A percentile compares a stretch with the other conserved stretches of the same genome.
Evolutionary conservation across 1,140 invertebrate species (phyloP).

Genomic region (Ridgeia piscesae): DNA sequence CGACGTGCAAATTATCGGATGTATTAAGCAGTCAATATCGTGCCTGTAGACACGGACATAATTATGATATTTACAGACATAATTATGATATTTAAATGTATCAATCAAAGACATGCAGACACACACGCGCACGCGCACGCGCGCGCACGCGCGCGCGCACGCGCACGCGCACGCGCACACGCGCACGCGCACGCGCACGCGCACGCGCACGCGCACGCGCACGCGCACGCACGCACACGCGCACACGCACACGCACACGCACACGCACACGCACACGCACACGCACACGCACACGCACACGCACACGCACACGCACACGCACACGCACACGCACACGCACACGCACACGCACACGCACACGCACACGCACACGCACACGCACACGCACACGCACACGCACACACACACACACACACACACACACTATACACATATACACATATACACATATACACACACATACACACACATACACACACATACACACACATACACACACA

Average conservation of each 20-base stretch:
- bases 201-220: neutral
- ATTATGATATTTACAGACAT: neutral
- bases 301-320: too few species aligned
- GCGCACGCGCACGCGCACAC: neutral
- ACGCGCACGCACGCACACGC: too few species aligned
- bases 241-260: too few species aligned
- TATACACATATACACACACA: conserved; percentile 19
- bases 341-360: conserved; percentile 19
- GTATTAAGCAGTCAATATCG: neutral
- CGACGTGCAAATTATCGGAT: neutral
- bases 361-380: conserved; percentile 1
- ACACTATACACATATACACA: too few species aligned
- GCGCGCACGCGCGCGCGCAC: neutral
- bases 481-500: conserved; percentile 5
- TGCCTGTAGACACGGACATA: neutral
- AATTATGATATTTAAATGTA: neutral
- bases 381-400: conserved; percentile 13
- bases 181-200: neutral
- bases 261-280: too few species aligned
- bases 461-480: neutral
- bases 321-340: conserved; percentile 9
- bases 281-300: too few species aligned
- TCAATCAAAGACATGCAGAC: neutral
- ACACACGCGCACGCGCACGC: neutral
- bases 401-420: too few species aligned